Evolutionary conservation across 2,888 invertebrate species (phyloP).

Genomic region (Pachycephus smyrnensis): DNA sequence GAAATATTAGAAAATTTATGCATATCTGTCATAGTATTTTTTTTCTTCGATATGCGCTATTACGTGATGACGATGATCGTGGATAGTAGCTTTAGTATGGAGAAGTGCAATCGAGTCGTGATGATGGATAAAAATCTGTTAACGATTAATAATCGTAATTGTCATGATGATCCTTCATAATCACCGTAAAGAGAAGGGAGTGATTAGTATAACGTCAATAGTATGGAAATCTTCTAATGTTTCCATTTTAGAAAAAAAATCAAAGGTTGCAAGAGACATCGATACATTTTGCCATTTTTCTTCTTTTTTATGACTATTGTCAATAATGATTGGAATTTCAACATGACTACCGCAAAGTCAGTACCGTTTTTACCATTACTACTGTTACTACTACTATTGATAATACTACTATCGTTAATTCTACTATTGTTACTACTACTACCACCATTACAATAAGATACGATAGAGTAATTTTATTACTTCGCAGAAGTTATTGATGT

Average conservation of each 20-base stretch:
- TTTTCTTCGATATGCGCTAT: background rate
- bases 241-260: background rate
- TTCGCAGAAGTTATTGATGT: background rate
- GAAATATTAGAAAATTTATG: background rate
- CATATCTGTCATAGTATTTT: background rate
- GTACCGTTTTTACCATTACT: background rate
- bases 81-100: background rate
- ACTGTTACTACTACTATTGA: background rate
- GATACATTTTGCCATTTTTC: too few relatives aligned
- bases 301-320: too few relatives aligned
- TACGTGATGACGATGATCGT: background rate
- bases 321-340: too few relatives aligned
- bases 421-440: background rate
- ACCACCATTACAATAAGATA: background rate
- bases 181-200: background rate
- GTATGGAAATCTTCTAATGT: background rate
- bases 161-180: background rate
- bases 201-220: background rate
- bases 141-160: background rate
- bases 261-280: background rate
- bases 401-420: too few relatives aligned
- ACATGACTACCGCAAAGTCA: too few relatives aligned
- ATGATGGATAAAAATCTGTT: background rate
- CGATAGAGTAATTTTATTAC: background rate
- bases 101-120: background rate